These are phyloP conservation scores for Phacellophora camtschatica DNA, from an alignment of 30 jellyfish, hydroid and myxozoan species.

Conservation along the genomic window DNA sequence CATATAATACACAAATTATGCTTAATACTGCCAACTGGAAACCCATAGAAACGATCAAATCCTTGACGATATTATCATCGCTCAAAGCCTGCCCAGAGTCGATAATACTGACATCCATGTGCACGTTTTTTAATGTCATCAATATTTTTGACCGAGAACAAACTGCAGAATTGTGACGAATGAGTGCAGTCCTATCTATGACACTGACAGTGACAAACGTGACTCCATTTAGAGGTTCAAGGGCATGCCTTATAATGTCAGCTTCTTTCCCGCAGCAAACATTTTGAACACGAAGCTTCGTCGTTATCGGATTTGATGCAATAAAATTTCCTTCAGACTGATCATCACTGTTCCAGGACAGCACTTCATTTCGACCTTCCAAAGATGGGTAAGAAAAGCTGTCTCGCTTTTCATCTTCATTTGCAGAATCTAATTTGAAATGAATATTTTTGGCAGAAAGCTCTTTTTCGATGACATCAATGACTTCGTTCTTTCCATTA, in stretches of 20 bases:
- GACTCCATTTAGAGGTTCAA: slow-evolving; percentile 28
- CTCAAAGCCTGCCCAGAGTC: background rate
- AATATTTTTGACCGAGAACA: background rate
- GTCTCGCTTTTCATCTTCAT: background rate
- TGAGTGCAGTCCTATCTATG: slow-evolving; percentile 43
- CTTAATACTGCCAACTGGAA: background rate
- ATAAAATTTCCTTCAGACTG: background rate
- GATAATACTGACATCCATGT: slow-evolving; percentile 53
- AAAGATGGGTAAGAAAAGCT: background rate
- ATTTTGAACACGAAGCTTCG: slow-evolving; percentile 63
- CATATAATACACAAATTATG: background rate
- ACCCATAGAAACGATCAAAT: background rate
- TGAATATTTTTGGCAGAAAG: too few species aligned
- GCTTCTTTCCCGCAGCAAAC: slow-evolving; percentile 77
- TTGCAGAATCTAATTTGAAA: background rate
- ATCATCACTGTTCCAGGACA: background rate
- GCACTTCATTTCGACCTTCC: background rate
- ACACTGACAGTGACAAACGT: slow-evolving; percentile 24
- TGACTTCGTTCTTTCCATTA: too few species aligned
- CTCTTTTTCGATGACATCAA: too few species aligned
- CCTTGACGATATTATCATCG: background rate
- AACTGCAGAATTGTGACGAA: slow-evolving; percentile 7
- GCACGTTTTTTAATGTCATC: slow-evolving; percentile 18
- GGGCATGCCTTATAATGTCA: background rate
- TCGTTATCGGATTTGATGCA: background rate